These are phyloP conservation scores for Megaceryle alcyon DNA, from an alignment of 2,797 vertebrate genomes.

Conservation along the genomic window DNA sequence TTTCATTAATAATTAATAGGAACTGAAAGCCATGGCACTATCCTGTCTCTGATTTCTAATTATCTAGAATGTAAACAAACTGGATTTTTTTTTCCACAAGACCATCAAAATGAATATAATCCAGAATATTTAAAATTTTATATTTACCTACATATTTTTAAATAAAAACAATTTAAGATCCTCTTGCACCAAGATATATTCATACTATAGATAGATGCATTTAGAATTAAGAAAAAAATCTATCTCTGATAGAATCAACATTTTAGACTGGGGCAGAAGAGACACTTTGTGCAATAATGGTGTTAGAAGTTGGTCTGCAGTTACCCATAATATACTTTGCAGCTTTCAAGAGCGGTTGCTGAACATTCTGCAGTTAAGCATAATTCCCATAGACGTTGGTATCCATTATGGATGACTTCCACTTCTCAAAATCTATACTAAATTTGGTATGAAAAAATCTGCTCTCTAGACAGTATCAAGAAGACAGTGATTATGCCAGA, in stretches of 20 bases:
- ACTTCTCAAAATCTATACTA: not conserved
- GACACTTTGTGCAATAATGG: not conserved
- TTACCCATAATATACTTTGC: not conserved
- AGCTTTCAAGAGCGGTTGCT: constrained; percentile 6
- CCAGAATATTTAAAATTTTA: not conserved
- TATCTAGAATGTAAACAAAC: not conserved
- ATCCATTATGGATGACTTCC: not conserved
- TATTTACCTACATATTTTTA: not conserved
- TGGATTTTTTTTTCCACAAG: not conserved
- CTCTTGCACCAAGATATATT: not conserved
- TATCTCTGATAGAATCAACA: not conserved
- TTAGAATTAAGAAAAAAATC: not conserved
- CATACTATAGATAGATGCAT: not conserved
- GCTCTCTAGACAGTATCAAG: not conserved
- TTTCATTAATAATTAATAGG: constrained; percentile 42
- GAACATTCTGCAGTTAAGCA: not conserved
- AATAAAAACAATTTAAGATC: not conserved
- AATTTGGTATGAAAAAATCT: not conserved
- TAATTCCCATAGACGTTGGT: not conserved
- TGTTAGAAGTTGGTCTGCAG: not conserved
- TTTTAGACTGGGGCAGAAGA: not conserved
- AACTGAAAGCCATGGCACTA: not conserved
- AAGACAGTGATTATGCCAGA: not conserved
- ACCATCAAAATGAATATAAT: not conserved
- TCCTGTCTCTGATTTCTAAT: not conserved